Conservation (phyloP, 1,140 invertebrate species). For the Apis laboriosa region DNA sequence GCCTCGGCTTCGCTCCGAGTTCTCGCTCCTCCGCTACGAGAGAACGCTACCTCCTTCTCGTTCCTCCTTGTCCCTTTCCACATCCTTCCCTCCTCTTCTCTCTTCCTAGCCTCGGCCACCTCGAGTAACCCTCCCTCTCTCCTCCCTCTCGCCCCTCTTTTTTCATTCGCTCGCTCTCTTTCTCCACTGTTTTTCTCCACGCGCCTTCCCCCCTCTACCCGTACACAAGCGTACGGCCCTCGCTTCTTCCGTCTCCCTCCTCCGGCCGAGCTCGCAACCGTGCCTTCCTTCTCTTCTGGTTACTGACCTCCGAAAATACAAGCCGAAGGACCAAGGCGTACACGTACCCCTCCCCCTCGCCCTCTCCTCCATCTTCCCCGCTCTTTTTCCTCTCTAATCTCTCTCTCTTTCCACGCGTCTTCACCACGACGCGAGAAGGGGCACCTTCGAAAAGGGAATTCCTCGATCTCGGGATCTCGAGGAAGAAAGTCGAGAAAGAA, state of each 20-base stretch:
- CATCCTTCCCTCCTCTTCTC: conserved; percentile 16
- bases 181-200: conserved; percentile 45
- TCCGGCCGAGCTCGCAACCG: conserved; percentile 21
- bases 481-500: too few relatives aligned
- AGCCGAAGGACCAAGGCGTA: conserved; percentile 36
- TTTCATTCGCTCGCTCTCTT: conserved; percentile 30
- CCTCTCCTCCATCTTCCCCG: too few relatives aligned
- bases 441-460: not conserved
- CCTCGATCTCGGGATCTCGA: too few relatives aligned
- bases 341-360: not conserved
- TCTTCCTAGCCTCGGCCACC: conserved; percentile 10
- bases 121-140: conserved; percentile 1
- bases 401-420: not conserved
- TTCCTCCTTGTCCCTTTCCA: conserved; percentile 27
- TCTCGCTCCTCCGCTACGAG: conserved; percentile 37
- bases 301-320: conserved; percentile 81
- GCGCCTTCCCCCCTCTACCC: conserved; percentile 23
- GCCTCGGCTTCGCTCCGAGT: conserved; percentile 38
- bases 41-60: conserved; percentile 44
- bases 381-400: not conserved
- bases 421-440: not conserved
- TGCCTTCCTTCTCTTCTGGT: conserved; percentile 71
- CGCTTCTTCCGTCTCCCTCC: conserved; percentile 71
- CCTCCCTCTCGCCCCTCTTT: conserved; percentile 19
- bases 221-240: conserved; percentile 52